These are phyloP conservation scores for Tauraco hartlaubi DNA, from an alignment of 2,797 vertebrate species.

Conservation along the genomic window DNA sequence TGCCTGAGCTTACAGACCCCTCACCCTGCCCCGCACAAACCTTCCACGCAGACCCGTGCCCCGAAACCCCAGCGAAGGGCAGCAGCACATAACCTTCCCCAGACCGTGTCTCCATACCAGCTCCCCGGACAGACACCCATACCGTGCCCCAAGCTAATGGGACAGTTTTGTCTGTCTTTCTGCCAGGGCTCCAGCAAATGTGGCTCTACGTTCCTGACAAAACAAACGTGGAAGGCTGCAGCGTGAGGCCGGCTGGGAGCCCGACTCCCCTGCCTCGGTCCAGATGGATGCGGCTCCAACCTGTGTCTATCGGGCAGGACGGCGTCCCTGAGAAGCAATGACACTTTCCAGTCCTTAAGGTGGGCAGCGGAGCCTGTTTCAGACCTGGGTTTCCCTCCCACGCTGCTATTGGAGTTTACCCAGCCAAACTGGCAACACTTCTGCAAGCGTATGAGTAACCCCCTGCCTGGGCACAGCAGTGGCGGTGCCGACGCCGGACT, in stretches of 20 bases:
- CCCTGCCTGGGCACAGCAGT: background rate
- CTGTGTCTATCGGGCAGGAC: background rate
- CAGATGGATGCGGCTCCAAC: background rate
- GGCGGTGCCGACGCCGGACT: background rate
- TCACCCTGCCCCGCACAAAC: background rate
- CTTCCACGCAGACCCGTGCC: background rate
- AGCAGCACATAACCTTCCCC: background rate
- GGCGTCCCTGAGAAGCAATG: background rate
- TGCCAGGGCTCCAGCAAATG: background rate
- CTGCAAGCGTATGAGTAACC: fast-evolving
- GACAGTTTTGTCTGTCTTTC: background rate
- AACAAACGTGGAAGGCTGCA: background rate
- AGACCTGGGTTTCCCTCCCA: background rate
- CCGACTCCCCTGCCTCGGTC: background rate
- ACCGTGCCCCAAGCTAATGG: background rate
- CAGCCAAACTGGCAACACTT: background rate
- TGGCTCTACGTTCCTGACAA: background rate
- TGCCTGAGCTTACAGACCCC: background rate
- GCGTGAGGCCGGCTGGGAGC: fast-evolving
- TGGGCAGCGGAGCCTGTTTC: background rate
- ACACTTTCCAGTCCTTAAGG: background rate
- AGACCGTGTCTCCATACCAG: background rate
- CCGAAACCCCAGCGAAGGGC: background rate
- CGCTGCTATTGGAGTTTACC: background rate
- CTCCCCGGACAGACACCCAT: fast-evolving